Evolutionary conservation across 1,140 invertebrate species (phyloP).

Genomic region (Bombus huntii): DNA sequence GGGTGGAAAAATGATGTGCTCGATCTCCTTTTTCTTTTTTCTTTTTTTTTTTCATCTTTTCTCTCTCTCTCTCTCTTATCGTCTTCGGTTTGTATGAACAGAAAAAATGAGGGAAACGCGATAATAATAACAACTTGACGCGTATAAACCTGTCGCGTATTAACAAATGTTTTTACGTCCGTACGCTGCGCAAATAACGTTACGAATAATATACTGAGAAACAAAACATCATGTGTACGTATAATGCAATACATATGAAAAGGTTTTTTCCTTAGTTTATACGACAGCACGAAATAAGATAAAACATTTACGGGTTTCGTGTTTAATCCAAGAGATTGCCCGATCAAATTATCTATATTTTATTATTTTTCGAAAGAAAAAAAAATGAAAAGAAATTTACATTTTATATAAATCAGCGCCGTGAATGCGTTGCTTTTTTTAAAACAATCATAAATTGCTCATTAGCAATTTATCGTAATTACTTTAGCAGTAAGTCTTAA

Average conservation of each 20-base stretch:
- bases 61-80: constrained; percentile 13
- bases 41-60: neutral
- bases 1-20: constrained; percentile 42
- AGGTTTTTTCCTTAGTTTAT: neutral
- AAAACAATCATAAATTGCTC: constrained; percentile 17
- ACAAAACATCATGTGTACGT: neutral
- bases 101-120: neutral
- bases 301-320: constrained; percentile 19
- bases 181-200: neutral
- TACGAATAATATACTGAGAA: neutral
- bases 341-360: constrained; percentile 46
- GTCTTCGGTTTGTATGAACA: neutral
- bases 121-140: neutral
- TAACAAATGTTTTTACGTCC: neutral
- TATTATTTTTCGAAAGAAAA: constrained; percentile 46
- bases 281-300: neutral
- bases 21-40: neutral
- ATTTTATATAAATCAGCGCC: constrained; percentile 46
- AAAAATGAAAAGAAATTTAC: constrained; percentile 10
- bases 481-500: constrained; percentile 53
- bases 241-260: neutral
- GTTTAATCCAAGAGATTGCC: constrained; percentile 30
- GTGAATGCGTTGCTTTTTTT: constrained; percentile 14
- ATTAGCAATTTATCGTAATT: constrained; percentile 24
- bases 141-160: neutral